Percentiles rank a stretch among this genome's conserved stretches.
phyloP scores from a whole-genome alignment of 2,888 invertebrate genomes.

The Mythimna loreyi region DNA sequence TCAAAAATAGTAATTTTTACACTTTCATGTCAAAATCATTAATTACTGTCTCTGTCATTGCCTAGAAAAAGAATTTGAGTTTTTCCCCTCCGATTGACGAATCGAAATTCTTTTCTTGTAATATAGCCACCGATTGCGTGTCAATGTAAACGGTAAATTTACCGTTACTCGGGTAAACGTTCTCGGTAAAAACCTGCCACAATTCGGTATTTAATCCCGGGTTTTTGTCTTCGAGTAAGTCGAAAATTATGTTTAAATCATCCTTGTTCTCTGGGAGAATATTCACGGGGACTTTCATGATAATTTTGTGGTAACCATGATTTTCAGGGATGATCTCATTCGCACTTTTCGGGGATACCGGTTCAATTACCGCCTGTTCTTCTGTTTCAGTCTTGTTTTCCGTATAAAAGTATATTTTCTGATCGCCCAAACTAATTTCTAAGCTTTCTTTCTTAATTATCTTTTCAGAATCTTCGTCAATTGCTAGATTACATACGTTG shows the following conservation, averaged over 20 bases:
- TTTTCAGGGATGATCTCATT: slow-evolving; percentile 58
- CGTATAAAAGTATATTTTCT: slow-evolving; percentile 40
- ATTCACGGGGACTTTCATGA: slow-evolving; percentile 77
- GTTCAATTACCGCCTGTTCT: slow-evolving; percentile 64
- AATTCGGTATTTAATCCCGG: slow-evolving; percentile 83
- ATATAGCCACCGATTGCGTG: slow-evolving; percentile 76
- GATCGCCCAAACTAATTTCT: slow-evolving; percentile 24
- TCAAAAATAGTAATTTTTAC: neutral
- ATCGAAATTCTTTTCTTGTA: slow-evolving; percentile 78
- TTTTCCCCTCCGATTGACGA: slow-evolving; percentile 79
- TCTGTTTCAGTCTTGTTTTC: slow-evolving; percentile 51
- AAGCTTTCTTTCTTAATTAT: slow-evolving; percentile 29
- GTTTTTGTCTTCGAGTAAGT: slow-evolving; percentile 83
- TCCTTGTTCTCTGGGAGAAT: slow-evolving; percentile 81
- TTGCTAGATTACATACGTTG: slow-evolving; percentile 25
- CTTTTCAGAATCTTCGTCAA: slow-evolving; percentile 17
- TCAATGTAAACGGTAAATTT: slow-evolving; percentile 79
- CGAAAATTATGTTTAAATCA: slow-evolving; percentile 82
- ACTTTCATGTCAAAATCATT: slow-evolving; percentile 11
- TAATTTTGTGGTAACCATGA: slow-evolving; percentile 73
- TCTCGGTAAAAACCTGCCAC: slow-evolving; percentile 77
- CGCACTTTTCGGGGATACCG: slow-evolving; percentile 59
- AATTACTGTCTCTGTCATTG: neutral
- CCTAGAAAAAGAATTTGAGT: slow-evolving; percentile 78
- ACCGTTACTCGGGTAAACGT: slow-evolving; percentile 75